Percentiles rank a stretch among this genome's conserved stretches.
Conservation (phyloP, 2,113 vertebrate species). For the Clupea harengus region DNA sequence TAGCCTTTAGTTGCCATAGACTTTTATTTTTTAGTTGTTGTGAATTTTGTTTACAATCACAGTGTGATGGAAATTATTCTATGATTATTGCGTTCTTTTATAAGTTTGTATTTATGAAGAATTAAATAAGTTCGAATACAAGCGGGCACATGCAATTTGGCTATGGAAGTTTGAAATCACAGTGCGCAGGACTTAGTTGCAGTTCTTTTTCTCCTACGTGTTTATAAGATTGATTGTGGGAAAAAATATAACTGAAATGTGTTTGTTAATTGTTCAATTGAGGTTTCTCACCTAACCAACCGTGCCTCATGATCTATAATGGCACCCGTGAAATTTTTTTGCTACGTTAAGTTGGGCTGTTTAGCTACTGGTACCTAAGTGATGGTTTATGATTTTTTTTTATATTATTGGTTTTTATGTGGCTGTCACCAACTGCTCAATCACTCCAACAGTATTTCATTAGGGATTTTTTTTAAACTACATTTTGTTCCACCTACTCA, state of each 20-base stretch:
- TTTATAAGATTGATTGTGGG: not conserved
- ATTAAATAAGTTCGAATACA: not conserved
- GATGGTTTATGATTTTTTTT: not conserved
- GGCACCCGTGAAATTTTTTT: not conserved
- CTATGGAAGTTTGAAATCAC: not conserved
- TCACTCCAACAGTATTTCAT: not conserved
- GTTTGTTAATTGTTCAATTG: not conserved
- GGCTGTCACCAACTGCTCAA: not conserved
- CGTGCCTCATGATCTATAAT: not conserved
- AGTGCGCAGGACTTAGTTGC: not conserved
- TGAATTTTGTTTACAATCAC: conserved; percentile 22
- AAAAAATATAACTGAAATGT: not conserved
- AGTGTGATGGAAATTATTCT: conserved; percentile 3
- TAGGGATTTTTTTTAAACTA: not conserved
- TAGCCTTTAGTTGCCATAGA: not conserved
- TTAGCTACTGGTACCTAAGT: not conserved
- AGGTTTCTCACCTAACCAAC: not conserved
- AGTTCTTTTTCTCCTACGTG: not conserved
- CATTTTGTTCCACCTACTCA: not conserved
- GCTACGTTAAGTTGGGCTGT: not conserved
- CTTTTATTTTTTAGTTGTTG: not conserved
- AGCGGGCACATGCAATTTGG: conserved; percentile 5
- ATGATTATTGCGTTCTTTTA: not conserved
- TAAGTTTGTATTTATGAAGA: not conserved
- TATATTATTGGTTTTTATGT: not conserved